These are phyloP conservation scores for Rhimphoctona megacephalus DNA, from an alignment of 2,888 invertebrate genomes.

Conservation along the genomic window DNA sequence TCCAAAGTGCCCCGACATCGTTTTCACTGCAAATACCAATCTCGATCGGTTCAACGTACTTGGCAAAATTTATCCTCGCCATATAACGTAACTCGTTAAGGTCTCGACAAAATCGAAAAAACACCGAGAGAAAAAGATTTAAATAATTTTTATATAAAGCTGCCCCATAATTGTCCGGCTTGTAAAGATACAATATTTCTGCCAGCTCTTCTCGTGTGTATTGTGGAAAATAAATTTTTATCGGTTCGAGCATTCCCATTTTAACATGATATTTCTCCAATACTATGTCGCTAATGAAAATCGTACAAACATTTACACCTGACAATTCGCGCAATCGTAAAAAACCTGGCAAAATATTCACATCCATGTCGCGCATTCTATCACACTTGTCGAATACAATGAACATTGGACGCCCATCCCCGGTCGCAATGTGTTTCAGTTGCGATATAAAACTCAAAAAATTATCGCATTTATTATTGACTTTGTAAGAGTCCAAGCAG, in stretches of 20 bases:
- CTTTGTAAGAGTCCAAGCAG: slow-evolving; percentile 81
- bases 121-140: slow-evolving; percentile 93
- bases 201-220: slow-evolving; percentile 90
- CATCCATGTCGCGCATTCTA: slow-evolving; percentile 90
- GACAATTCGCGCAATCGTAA: slow-evolving; percentile 91
- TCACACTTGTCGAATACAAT: slow-evolving; percentile 94
- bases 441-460: slow-evolving; percentile 88
- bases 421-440: slow-evolving; percentile 84
- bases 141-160: slow-evolving; percentile 92
- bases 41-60: slow-evolving; percentile 92
- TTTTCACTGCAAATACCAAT: slow-evolving; percentile 87
- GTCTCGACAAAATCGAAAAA: slow-evolving; percentile 94
- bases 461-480: slow-evolving; percentile 88
- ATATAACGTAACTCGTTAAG: slow-evolving; percentile 93
- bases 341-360: slow-evolving; percentile 90
- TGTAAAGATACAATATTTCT: slow-evolving; percentile 85
- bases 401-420: slow-evolving; percentile 86
- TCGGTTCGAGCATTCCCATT: slow-evolving; percentile 90
- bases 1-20: slow-evolving; percentile 92
- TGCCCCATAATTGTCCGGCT: slow-evolving; percentile 82
- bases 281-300: slow-evolving; percentile 91
- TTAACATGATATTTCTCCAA: slow-evolving; percentile 93
- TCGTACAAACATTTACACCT: slow-evolving; percentile 89
- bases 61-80: slow-evolving; percentile 91
- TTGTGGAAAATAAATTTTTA: slow-evolving; percentile 92